Base-by-base conservation (phyloP, 2,888 invertebrate genomes). In the Perithous albicinctus region DNA sequence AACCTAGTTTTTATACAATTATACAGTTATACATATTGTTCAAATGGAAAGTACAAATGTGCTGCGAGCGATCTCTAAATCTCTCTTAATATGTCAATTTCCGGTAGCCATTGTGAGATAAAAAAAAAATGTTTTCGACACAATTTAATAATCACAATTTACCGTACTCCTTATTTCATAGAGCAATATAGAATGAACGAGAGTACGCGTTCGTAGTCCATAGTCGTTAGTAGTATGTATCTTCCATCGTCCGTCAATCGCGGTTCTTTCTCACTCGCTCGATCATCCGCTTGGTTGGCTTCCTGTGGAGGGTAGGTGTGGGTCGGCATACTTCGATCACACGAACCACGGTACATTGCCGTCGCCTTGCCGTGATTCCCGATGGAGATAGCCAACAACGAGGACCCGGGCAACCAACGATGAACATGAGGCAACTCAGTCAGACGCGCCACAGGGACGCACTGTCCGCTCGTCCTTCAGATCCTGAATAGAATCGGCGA, bases 401-500 rank as follows among this genome's bases (percentile, higher is more conserved):
- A 23, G 1, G 35, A 38, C 35, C 61, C 61, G 61, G n/a, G 35
- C 61, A 35, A 38, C 20, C 46, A 70, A 66, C 75, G 66, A 73
- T 48, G 73, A 48, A 51, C 74, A 51, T 48, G 67, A 67, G 64
- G 32, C 48, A 76, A 29, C 23, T 18, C 23, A 26, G 48, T 15
- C 51, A 67, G 66, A 66, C 61, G 75, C 48, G 74, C 64, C 80
- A n/a, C n/a, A 77, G 81, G 78, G 64, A 72, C 70, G 29, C 67
- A 46, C 46, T 69, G 51, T 72, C 72, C 63, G 75, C 54, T 67
- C 66, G 54, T 75, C 67, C 75, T 79, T 76, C 67, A 54, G 67
- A 26, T 67, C 67, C 77, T 85, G 85, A 86, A 86, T 84, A 75
- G 85, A 84, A 85, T 86, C 85, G 83, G 67, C 80, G 78, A 84